Base-by-base conservation (phyloP, 2,888 invertebrate species). In the Leucophora obtusa region DNA sequence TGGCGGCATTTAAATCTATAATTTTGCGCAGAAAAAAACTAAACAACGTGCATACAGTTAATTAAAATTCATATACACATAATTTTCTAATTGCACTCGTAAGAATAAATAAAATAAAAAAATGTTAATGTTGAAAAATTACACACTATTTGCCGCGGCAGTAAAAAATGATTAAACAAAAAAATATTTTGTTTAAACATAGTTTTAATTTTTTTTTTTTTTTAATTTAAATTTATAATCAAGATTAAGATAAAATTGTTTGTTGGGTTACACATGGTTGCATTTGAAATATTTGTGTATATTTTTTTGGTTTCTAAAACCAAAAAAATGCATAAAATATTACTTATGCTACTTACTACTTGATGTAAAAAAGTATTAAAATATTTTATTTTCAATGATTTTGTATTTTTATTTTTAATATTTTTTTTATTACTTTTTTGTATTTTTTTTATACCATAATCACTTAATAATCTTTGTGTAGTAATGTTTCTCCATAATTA, bases 251-350 rank as follows among this genome's bases (percentile, higher is more conserved):
- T 70, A 15, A 65, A 77, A 60, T 54, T 65, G 71, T 71, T 77
- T 50, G 65, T 60, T 77, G 71, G 71, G 70, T 60, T 77, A 56
- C 54, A 66, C 65, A 53, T 59, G 76, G 65, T 24, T 71, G 70
- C 38, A 14, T 75, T 15, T 35, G 1, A 51, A n/a, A n/a, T n/a
- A n/a, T n/a, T n/a, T n/a, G n/a, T n/a, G n/a, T 28, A 21, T 15
- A 35, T n/a, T 47, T 47, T n/a, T 47, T 47, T 47, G 6, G n/a
- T 38, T 38, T 38, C 38, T 11, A 3, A 38, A 38, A 38, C 2
- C 2, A 38, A 38, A 38, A 11, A 11, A 5, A n/a, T n/a, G n/a
- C n/a, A n/a, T n/a, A n/a, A n/a, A n/a, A 11, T 38, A 11, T 38
- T 38, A 11, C 11, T 38, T 1, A 14, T 2, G 38, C 38, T 38